Conservation (phyloP, 2,888 invertebrate genomes). For the Physocephala rufipes region DNA sequence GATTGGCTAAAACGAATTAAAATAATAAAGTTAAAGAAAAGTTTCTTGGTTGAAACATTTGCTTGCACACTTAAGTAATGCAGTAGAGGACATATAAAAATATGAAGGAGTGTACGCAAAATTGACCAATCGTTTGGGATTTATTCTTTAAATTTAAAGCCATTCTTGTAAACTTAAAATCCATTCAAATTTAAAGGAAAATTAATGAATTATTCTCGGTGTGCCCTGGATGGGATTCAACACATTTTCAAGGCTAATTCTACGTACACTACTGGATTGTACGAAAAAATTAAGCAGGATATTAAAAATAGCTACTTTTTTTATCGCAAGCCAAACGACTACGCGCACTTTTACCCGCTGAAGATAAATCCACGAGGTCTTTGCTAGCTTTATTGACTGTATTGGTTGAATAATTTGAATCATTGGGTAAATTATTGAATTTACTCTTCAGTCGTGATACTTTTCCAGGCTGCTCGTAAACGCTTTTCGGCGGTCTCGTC, state of each 20-base stretch:
- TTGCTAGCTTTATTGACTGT: slow-evolving; percentile 40
- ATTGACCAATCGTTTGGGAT: neutral
- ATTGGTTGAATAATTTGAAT: slow-evolving; percentile 7
- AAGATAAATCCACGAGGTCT: slow-evolving; percentile 47
- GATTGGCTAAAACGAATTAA: slow-evolving; percentile 42
- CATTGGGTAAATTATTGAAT: slow-evolving; percentile 49
- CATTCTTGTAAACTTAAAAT: too few relatives aligned
- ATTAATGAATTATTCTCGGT: neutral
- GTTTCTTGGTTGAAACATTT: neutral
- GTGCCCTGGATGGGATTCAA: neutral
- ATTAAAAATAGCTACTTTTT: slow-evolving; percentile 48
- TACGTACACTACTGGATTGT: slow-evolving; percentile 9
- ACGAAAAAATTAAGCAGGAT: neutral
- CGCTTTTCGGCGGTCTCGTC: slow-evolving; percentile 48
- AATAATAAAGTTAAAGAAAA: neutral
- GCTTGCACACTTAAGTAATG: neutral
- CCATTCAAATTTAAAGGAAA: too few relatives aligned
- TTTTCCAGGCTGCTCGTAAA: slow-evolving; percentile 59
- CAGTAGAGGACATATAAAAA: neutral
- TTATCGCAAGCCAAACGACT: slow-evolving; percentile 52
- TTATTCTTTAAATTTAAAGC: too few relatives aligned
- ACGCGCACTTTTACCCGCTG: slow-evolving; percentile 49
- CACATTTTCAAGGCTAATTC: neutral
- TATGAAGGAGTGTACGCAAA: slow-evolving; percentile 11
- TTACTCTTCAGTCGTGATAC: slow-evolving; percentile 63